Evolutionary conservation across 2,113 vertebrate species (phyloP).

Genomic region (Phodopus roborovskii): DNA sequence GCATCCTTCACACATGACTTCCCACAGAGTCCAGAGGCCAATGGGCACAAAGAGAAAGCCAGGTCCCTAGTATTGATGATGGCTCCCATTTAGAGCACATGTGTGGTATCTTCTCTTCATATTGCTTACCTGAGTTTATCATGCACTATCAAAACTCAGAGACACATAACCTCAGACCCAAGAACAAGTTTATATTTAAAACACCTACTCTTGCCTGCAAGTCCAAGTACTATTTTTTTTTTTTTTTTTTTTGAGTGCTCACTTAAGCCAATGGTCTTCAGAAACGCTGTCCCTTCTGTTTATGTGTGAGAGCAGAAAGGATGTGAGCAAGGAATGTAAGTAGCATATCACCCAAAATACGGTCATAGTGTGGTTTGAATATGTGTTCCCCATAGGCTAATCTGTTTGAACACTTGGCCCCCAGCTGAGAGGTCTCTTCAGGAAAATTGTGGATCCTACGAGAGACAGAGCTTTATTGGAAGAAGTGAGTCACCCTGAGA

Average conservation of each 20-base stretch:
- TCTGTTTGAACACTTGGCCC: not conserved
- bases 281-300: not conserved
- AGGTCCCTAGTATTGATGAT: not conserved
- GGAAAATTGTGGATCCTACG: too few relatives aligned
- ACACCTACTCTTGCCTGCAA: not conserved
- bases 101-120: not conserved
- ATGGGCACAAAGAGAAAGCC: constrained; percentile 14
- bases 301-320: not conserved
- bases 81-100: not conserved
- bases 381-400: not conserved
- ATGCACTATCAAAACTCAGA: not conserved
- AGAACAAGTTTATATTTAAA: not conserved
- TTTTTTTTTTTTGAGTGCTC: not conserved
- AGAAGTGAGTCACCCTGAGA: too few relatives aligned
- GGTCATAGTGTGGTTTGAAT: not conserved
- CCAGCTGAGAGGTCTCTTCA: not conserved
- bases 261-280: not conserved
- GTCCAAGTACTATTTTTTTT: not conserved
- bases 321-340: not conserved
- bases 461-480: not conserved
- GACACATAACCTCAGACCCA: constrained; percentile 20
- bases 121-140: not conserved
- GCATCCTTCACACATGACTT: constrained; percentile 73
- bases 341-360: not conserved
- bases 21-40: constrained; percentile 27